These are phyloP conservation scores for Labrus mixtus DNA, from an alignment of 2,113 vertebrate species.

Conservation along the genomic window DNA sequence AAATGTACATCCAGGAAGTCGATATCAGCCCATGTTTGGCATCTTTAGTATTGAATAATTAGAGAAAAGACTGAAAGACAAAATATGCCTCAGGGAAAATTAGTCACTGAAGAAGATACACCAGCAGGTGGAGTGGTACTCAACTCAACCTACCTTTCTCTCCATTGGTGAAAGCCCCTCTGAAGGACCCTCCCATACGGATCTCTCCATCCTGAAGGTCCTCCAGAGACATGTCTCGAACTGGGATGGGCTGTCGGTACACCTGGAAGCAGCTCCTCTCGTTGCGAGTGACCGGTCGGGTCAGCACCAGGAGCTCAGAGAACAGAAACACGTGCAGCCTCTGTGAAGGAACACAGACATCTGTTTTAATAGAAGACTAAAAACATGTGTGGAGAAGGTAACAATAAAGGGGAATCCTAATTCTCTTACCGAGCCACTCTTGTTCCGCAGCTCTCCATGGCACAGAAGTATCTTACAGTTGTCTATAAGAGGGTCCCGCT, in stretches of 20 bases:
- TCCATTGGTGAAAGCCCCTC: constrained; percentile 93
- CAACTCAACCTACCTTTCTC: constrained; percentile 89
- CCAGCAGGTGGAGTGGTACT: not conserved
- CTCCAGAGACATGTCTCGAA: constrained; percentile 90
- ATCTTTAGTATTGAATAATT: not conserved
- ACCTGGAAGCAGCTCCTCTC: constrained; percentile 95
- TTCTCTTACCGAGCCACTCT: constrained; percentile 91
- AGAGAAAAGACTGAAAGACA: not conserved
- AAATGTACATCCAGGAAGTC: not conserved
- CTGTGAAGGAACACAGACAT: constrained; percentile 73
- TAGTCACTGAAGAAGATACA: not conserved
- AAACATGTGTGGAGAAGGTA: not conserved
- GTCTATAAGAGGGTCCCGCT: constrained; percentile 92
- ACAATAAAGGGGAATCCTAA: not conserved
- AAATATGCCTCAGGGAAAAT: not conserved
- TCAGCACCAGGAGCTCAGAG: constrained; percentile 94
- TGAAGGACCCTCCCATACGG: constrained; percentile 95
- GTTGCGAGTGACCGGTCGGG: constrained; percentile 90
- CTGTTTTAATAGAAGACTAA: not conserved
- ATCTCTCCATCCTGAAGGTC: constrained; percentile 96
- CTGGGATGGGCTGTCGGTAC: constrained; percentile 94
- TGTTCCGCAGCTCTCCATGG: constrained; percentile 95
- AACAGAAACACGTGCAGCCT: constrained; percentile 97
- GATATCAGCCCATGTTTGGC: not conserved
- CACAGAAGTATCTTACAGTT: constrained; percentile 91